Base-by-base conservation (phyloP, 2,113 vertebrate species). In the Petrocephalus zakoni region DNA sequence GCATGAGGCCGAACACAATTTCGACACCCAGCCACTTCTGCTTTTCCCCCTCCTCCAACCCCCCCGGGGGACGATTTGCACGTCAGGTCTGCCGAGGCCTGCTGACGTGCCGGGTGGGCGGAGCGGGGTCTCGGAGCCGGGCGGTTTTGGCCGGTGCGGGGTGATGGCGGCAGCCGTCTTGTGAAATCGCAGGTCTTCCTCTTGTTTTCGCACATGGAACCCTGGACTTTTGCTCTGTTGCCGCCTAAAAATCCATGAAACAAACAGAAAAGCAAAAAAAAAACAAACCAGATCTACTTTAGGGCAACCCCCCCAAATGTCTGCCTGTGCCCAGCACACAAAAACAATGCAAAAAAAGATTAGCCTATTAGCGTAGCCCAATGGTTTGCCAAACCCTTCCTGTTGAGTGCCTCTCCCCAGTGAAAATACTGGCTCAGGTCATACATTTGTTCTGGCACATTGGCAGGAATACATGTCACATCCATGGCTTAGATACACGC, bases 21-120 rank as follows among this genome's bases (percentile, higher is more conserved):
- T 90, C 92, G 55, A 92, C 91, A 92, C 58, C 53, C 83, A 5
- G 86, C 37, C 89, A 92, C 92, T 92, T 92, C 92, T 91, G 87
- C 90, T 91, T 89, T 89, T 34, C 19, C 17, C 5, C 64, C 64
- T 29, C 68, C 13, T 2, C n/a, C n/a, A n/a, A n/a, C 22, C 37
- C 22, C 61, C 25, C 10, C 3, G 3, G 42, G 42, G 42, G 25
- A 68, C 3, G 10, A 52, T 89, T 90, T 90, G 53, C 72, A 64
- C 55, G 88, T 88, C 22, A 11, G 53, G 61, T 86, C 61, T 11
- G 21, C 29, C 6, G 19, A 49, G 19, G 61, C n/a, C 49, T 75
- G 49, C 51, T 56, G 88, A 89, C 25, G 88, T 53, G 19, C 37
- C 5, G 1, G 25, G 25, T n/a, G 25, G 52, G 82, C 11, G 82